Conservation (phyloP, 2,113 vertebrate species). For the Scatophagus argus region DNA sequence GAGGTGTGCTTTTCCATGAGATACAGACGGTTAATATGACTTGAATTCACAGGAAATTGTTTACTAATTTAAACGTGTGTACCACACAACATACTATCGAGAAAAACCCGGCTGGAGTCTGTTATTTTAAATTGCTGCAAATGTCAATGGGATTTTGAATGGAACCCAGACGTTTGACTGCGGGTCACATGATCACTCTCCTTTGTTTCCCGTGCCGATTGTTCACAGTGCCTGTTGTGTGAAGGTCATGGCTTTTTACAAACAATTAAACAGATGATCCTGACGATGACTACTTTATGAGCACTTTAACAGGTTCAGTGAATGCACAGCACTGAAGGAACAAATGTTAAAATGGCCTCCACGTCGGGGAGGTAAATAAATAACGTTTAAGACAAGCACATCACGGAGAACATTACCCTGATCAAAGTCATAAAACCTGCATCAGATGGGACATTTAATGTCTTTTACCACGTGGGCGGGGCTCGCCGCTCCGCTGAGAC, state of each 20-base stretch:
- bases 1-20: too few species aligned
- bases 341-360: constrained; percentile 17
- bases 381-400: constrained; percentile 45
- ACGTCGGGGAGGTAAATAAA: constrained; percentile 56
- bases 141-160: neutral
- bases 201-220: neutral
- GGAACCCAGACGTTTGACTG: too few species aligned
- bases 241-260: constrained; percentile 29
- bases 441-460: constrained; percentile 70
- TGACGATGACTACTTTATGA: constrained; percentile 2
- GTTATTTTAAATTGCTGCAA: neutral
- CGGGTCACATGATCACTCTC: neutral
- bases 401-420: constrained; percentile 60
- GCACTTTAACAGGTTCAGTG: constrained; percentile 7
- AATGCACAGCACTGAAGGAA: neutral
- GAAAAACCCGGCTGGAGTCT: too few species aligned
- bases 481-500: constrained; percentile 16
- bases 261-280: constrained; percentile 34
- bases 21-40: too few species aligned
- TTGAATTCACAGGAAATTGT: too few species aligned
- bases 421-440: constrained; percentile 70
- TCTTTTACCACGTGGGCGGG: constrained; percentile 57
- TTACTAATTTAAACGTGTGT: neutral
- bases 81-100: too few species aligned
- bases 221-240: neutral